phyloP scores from a whole-genome alignment of 2,888 invertebrate genomes.

The Peribatodes rhomboidaria region DNA sequence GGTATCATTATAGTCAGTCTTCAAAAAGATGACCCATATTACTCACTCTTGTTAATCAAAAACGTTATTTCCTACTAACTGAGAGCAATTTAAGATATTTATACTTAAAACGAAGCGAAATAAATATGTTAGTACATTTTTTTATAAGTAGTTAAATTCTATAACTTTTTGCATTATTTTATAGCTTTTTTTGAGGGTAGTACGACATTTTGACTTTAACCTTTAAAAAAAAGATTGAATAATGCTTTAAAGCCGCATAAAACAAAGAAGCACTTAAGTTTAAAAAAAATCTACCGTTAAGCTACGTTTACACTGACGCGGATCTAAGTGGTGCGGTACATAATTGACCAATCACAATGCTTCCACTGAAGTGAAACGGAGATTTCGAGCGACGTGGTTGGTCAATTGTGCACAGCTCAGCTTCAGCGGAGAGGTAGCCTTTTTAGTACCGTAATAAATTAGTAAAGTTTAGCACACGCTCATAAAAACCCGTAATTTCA shows the following conservation, averaged over 20 bases:
- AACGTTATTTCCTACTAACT: conserved; percentile 35
- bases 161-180: conserved; percentile 44
- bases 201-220: conserved; percentile 28
- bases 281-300: background rate
- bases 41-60: conserved; percentile 48
- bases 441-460: too few relatives aligned
- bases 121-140: conserved; percentile 79
- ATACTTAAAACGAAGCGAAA: conserved; percentile 73
- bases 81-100: conserved; percentile 36
- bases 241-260: too few relatives aligned
- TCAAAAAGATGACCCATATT: conserved; percentile 29
- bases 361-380: too few relatives aligned
- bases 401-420: too few relatives aligned
- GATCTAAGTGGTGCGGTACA: too few relatives aligned
- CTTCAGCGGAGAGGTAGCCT: too few relatives aligned
- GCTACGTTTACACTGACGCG: too few relatives aligned
- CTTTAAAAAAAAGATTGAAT: conserved; percentile 5
- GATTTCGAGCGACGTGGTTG: too few relatives aligned
- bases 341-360: too few relatives aligned
- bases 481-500: conserved; percentile 12
- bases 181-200: conserved; percentile 34
- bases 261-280: background rate
- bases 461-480: background rate
- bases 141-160: conserved; percentile 62
- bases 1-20: background rate